Base-by-base conservation (phyloP, 2,888 invertebrate species). In the Melanostoma mellinum region DNA sequence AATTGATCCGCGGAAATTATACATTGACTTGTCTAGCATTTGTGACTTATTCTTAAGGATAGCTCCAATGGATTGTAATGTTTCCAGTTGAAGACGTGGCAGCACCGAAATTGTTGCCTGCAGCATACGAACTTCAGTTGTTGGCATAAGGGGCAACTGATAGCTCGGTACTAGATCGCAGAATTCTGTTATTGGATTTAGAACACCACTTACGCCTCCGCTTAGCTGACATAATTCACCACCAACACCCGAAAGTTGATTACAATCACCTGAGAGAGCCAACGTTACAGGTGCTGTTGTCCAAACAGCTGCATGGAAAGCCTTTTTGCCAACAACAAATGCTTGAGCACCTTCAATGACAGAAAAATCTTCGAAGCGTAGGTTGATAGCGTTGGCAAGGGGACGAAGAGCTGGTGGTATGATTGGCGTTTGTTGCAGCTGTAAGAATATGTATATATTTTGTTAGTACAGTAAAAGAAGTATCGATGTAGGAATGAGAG, bases 31-130 rank as follows among this genome's bases (percentile, higher is more conserved):
- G 86, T 91, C 91, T 67, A 90, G 86, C 69, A 90, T 87, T 82
- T 91, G 92, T n/a, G 92, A 89, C 88, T 92, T 93, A 30, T 93
- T 92, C 89, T 94, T 94, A 10, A 95, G 92, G 76, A 92, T 91
- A 44, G 93, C 92, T 20, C 95, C 94, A 89, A 95, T 95, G 0
- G 94, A 94, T 87, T 95, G 94, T 82, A 96, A 92, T 0, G 96
- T 95, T 89, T 95, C 94, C 50, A 96, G 93, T 90, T 96, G 95
- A 32, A 95, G 92, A 87, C 94, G 94, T 0, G 95, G 94, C 77
- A 96, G 89, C 32, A 96, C 95, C 46, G 95, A 95, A 84, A 96
- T 94, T 50, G 95, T 95, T n/a, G 95, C 96, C 93, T 96, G 95
- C 60, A 94, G 92, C 88, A 94, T 92, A 87, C 94, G 94, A 52